Evolutionary conservation across 2,888 invertebrate genomes (phyloP), one percentile per base, ranked within the genome.

Genomic region (Podabrus alpinus): DNA sequence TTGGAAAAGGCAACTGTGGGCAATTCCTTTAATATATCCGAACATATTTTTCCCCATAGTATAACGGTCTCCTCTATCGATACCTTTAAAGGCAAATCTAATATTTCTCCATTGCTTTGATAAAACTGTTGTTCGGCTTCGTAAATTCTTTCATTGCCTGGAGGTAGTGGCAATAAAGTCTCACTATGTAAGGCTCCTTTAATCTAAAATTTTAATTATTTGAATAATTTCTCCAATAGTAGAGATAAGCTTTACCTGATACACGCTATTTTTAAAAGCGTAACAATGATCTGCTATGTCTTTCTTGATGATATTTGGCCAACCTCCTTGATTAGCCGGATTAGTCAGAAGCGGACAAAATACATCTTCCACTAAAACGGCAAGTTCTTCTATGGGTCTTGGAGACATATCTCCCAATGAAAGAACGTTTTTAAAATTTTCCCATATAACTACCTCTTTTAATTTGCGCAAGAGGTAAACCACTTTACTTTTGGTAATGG

Each of bases 161-260:
- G 91, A 0, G 97, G 97, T 90, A 97, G 92, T 0, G 97, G 95
- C 24, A 97, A 88, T 81, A 96, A 90, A 0, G 95, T 96, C 86
- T 95, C 94, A 80, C 96, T 96, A 66, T 92, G 91, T 87, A 96
- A 93, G 84, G 95, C 94, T 1, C 97, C 97, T 85, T 91, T 93
- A 69, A 95, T 87, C 87, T 87, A 75, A 60, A 69, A 11, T 5
- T 16, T n/a, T n/a, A n/a, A n/a, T n/a, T n/a, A n/a, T 11, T 45
- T 17, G 11, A 11, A 25, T 2, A 29, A 15, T 16, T 24, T n/a
- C n/a, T n/a, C n/a, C 13, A 59, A 15, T 29, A 13, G 0, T 15
- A 69, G 1, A 68, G 7, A 5, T 67, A 9, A 2, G n/a, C 59
- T 45, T 71, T 83, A 87, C 87, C 90, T 94, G 92, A 81, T 92